Base-by-base conservation (phyloP, 2,113 vertebrate species). In the Seriola dumerili region DNA sequence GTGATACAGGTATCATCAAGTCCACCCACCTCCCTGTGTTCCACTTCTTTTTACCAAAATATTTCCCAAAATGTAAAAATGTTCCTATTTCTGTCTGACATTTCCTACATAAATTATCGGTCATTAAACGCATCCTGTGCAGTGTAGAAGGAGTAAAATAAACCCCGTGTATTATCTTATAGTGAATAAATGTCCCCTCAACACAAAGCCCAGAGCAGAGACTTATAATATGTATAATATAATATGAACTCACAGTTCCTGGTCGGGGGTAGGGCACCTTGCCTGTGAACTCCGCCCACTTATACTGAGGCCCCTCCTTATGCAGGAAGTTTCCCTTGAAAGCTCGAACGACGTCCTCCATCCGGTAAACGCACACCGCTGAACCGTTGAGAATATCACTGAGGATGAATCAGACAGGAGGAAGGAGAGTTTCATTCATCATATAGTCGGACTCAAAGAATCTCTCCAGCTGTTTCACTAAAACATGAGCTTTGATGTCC, bases 241-340 rank as follows among this genome's bases (percentile, higher is more conserved):
- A 2, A 2, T 29, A 8, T 55, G 4, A 58, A 94, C 96, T 95
- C 70, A 96, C 96, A 59, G 96, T 96, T 84, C 96, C 96, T 23
- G 96, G 96, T 25, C 96, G 93, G 7, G 96, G 96, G 88, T 95
- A 96, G n/a, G 96, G 96, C 67, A 96, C 93, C 54, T 94, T 93
- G 68, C 95, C 95, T 12, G 93, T 94, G 62, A 95, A 96, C 85
- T 96, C 94, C 4, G 92, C 92, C 96, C 95, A 96, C 83, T 96
- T 96, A 85, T 95, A 96, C 88, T 95, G 94, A 55, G 95, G 94
- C 29, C 96, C 96, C 72, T 96, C 96, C 73, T 95, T 95, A 75
- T 96, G 96, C 72, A 95, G 91, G 80, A 96, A 96, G 84, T 95
- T 94, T 38, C 95, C 96, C 73, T 96, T 96, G 83, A 96, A 96